These are phyloP conservation scores for Diplodus puntazzo DNA, from an alignment of 2,797 vertebrate genomes.

Conservation along the genomic window DNA sequence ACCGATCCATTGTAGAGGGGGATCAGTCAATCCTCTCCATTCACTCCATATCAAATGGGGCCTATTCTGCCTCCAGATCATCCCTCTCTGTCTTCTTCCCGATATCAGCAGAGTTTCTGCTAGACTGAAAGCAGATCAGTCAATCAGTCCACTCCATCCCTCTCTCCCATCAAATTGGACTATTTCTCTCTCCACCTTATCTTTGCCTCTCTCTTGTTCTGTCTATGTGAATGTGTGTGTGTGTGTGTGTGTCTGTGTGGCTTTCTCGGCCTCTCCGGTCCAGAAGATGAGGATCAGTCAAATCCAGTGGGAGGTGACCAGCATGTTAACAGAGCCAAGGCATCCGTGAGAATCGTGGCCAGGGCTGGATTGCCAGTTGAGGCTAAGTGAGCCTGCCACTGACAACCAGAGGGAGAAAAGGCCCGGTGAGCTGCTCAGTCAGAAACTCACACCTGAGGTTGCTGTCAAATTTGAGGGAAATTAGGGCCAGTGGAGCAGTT, in stretches of 20 bases:
- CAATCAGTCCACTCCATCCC: conserved; percentile 48
- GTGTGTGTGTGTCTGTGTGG: conserved; percentile 37
- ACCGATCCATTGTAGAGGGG: conserved; percentile 47
- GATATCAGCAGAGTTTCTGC: conserved; percentile 53
- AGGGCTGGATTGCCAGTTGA: conserved; percentile 39
- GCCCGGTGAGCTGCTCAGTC: conserved; percentile 8
- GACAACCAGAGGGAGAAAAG: conserved; percentile 16
- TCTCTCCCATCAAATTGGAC: conserved; percentile 38
- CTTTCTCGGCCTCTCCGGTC: conserved; percentile 37
- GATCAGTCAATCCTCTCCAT: conserved; percentile 64
- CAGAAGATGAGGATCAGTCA: conserved; percentile 61
- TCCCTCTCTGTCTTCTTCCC: conserved; percentile 39
- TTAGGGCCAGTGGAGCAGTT: conserved; percentile 16
- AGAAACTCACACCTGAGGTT: conserved; percentile 37
- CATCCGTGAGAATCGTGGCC: conserved; percentile 33
- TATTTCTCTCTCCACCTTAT: conserved; percentile 57
- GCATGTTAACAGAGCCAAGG: conserved; percentile 55
- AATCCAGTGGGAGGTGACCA: conserved; percentile 61
- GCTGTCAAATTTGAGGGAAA: conserved; percentile 45
- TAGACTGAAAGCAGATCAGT: conserved; percentile 66
- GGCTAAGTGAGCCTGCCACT: conserved; percentile 51
- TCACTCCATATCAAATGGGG: conserved; percentile 58
- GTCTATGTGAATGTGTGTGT: conserved; percentile 28
- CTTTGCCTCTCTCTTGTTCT: conserved; percentile 40
- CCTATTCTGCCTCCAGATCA: conserved; percentile 48